Percentiles rank a stretch among this genome's conserved stretches.
These are phyloP conservation scores for Agriopis marginaria DNA, from an alignment of 2,888 invertebrate species.

Conservation along the genomic window DNA sequence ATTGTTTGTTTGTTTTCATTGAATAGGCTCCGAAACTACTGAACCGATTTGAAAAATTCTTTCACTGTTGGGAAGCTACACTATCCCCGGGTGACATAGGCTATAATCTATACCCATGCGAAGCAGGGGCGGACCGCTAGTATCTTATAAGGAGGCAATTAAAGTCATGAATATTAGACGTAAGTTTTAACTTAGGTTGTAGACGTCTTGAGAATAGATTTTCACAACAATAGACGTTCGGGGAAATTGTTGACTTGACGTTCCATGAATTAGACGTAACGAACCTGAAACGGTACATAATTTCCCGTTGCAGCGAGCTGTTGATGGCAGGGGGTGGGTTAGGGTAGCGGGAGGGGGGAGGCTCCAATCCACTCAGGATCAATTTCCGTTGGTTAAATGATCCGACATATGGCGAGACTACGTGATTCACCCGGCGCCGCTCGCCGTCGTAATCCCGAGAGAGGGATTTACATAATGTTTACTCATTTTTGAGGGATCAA, in stretches of 20 bases:
- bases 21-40: no score
- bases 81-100: no score
- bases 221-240: neutral
- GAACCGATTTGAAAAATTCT: no score
- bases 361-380: constrained; percentile 19
- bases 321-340: neutral
- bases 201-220: neutral
- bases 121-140: no score
- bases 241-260: neutral
- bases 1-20: no score
- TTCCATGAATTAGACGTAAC: neutral
- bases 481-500: constrained; percentile 19
- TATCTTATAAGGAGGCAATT: no score
- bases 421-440: constrained; percentile 11
- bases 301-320: constrained; percentile 8
- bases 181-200: no score
- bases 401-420: constrained; percentile 15
- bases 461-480: constrained; percentile 12
- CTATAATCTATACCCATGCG: no score
- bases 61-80: no score
- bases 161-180: no score
- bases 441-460: constrained; percentile 5
- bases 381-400: constrained; percentile 24
- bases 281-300: neutral
- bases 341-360: neutral